These are phyloP conservation scores for Hyla sarda DNA, from an alignment of 2,113 vertebrate genomes.

Conservation along the genomic window DNA sequence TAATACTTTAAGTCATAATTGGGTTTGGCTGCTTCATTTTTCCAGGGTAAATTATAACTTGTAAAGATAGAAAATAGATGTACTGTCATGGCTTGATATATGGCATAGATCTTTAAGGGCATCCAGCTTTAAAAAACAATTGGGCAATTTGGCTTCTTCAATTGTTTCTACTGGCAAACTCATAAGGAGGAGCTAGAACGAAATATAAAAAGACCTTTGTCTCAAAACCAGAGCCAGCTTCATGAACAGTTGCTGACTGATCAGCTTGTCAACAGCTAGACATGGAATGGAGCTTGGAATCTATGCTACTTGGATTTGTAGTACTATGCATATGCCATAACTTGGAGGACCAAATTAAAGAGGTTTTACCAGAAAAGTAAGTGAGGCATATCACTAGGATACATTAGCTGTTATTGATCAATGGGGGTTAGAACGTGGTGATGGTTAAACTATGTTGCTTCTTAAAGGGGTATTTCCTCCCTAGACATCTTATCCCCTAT, in stretches of 20 bases:
- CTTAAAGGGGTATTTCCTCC: too few relatives aligned
- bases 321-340: not conserved
- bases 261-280: not conserved
- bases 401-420: too few relatives aligned
- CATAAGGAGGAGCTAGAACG: not conserved
- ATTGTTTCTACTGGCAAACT: constrained; percentile 19
- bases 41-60: not conserved
- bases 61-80: not conserved
- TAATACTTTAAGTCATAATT: not conserved
- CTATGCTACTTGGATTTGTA: not conserved
- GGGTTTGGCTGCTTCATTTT: not conserved
- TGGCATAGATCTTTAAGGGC: not conserved
- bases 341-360: not conserved
- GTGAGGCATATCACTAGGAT: too few relatives aligned
- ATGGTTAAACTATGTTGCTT: too few relatives aligned
- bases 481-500: too few relatives aligned
- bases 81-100: not conserved
- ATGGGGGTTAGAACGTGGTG: too few relatives aligned
- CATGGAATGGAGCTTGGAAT: not conserved
- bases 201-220: not conserved
- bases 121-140: not conserved
- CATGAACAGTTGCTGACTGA: not conserved
- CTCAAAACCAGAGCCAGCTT: not conserved
- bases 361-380: too few relatives aligned
- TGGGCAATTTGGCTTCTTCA: not conserved